Percentiles rank a stretch among this genome's conserved stretches.
Evolutionary conservation across 2,888 invertebrate genomes (phyloP).

Genomic region (Philonicus albiceps): DNA sequence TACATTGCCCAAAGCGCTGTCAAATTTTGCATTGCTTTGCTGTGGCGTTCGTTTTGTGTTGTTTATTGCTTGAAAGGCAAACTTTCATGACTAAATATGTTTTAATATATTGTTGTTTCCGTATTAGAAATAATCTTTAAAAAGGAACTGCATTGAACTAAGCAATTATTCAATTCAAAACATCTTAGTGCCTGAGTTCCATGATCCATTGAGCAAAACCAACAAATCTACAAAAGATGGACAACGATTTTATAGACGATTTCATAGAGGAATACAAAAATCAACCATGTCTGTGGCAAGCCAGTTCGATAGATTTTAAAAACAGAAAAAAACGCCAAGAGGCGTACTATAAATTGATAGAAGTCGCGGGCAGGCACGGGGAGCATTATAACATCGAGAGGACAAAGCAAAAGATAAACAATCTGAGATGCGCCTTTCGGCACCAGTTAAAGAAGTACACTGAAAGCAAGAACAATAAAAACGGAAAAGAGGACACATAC

Average conservation of each 20-base stretch:
- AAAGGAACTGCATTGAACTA: not conserved
- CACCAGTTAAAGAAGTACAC: conserved; percentile 61
- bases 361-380: conserved; percentile 61
- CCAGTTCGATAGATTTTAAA: conserved; percentile 59
- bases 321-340: conserved; percentile 60
- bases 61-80: not conserved
- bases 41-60: not conserved
- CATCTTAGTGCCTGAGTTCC: not conserved
- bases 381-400: conserved; percentile 62
- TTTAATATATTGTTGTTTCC: not conserved
- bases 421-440: conserved; percentile 61
- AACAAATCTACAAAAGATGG: conserved; percentile 28
- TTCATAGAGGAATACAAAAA: conserved; percentile 61
- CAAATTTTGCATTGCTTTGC: not conserved
- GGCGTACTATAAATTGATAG: conserved; percentile 60
- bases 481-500: conserved; percentile 60
- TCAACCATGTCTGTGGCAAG: conserved; percentile 62
- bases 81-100: not conserved
- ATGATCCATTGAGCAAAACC: not conserved
- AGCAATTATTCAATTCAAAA: not conserved
- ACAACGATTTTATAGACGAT: conserved; percentile 60
- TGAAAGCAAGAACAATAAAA: conserved; percentile 59
- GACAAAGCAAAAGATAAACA: conserved; percentile 63
- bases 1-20: not conserved
- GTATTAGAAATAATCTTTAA: not conserved